These are phyloP conservation scores for Temnothorax longispinosus DNA, from an alignment of 1,140 invertebrate species.

Conservation along the genomic window DNA sequence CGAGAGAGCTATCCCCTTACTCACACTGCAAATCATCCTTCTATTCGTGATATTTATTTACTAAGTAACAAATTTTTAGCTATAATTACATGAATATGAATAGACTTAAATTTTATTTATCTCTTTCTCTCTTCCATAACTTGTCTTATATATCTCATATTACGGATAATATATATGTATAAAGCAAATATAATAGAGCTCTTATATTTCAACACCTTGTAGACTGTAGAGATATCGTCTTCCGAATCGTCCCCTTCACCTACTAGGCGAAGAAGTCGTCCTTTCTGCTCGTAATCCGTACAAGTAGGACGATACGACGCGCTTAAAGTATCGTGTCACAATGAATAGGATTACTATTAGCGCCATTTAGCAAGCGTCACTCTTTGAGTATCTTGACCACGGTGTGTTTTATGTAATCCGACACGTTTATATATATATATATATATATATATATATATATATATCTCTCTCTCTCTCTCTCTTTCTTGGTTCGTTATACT, in stretches of 20 bases:
- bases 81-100: neutral
- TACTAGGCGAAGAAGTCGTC: conserved; percentile 3
- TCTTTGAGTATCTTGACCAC: conserved; percentile 4
- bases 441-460: too few species aligned
- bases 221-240: neutral
- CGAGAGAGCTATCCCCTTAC: too few species aligned
- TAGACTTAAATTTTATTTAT: neutral
- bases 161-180: neutral
- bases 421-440: too few species aligned
- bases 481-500: conserved; percentile 49
- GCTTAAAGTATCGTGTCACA: conserved; percentile 31
- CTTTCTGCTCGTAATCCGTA: conserved; percentile 36
- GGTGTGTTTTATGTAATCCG: conserved; percentile 63
- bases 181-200: conserved; percentile 30
- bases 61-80: neutral
- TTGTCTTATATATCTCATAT: neutral
- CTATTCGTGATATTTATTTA: neutral
- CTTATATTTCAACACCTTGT: conserved; percentile 49
- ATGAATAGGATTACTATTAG: conserved; percentile 72
- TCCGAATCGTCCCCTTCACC: neutral
- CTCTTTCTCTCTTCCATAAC: neutral
- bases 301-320: conserved; percentile 39
- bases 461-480: neutral
- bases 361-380: conserved; percentile 61
- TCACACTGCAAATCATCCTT: neutral